A percentile compares a stretch with the other conserved stretches of the same genome.
Evolutionary conservation across 2,797 vertebrate genomes (phyloP).

Genomic region (Tenualosa ilisha): DNA sequence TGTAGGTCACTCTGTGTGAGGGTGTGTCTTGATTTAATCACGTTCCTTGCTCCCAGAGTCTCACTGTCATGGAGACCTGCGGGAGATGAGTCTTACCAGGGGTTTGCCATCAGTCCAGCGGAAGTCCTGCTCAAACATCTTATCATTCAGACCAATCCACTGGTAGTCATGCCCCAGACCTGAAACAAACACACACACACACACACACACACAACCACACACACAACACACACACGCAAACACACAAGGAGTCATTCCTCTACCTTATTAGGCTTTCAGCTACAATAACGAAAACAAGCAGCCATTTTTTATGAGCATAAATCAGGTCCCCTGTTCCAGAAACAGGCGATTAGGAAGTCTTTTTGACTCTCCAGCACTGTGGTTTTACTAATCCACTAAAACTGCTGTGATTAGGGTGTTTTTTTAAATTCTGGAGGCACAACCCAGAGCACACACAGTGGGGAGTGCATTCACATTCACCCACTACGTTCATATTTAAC

Average conservation of each 20-base stretch:
- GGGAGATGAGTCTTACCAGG: conserved; percentile 76
- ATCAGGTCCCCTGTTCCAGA: conserved; percentile 56
- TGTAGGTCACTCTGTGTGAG: conserved; percentile 17
- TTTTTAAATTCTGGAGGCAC: not conserved
- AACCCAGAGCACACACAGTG: not conserved
- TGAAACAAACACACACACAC: conserved; percentile 58
- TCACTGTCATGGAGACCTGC: not conserved
- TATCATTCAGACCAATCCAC: conserved; percentile 96
- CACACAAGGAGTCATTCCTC: conserved; percentile 46
- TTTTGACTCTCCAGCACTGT: not conserved
- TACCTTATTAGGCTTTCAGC: conserved; percentile 53
- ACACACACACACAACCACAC: conserved; percentile 38
- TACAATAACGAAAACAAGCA: conserved; percentile 34
- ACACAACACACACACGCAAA: conserved; percentile 35
- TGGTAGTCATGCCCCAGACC: conserved; percentile 94
- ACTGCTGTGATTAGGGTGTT: conserved; percentile 13
- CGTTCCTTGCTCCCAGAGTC: not conserved
- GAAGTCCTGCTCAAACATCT: conserved; percentile 96
- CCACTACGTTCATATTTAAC: not conserved
- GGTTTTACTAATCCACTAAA: conserved; percentile 14
- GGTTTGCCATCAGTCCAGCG: conserved; percentile 90
- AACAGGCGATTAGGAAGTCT: conserved; percentile 20
- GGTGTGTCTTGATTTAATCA: conserved; percentile 19
- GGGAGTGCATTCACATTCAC: not conserved
- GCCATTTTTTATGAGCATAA: conserved; percentile 43